Conservation (phyloP, 2,888 invertebrate species). For the Nomada fabriciana region DNA sequence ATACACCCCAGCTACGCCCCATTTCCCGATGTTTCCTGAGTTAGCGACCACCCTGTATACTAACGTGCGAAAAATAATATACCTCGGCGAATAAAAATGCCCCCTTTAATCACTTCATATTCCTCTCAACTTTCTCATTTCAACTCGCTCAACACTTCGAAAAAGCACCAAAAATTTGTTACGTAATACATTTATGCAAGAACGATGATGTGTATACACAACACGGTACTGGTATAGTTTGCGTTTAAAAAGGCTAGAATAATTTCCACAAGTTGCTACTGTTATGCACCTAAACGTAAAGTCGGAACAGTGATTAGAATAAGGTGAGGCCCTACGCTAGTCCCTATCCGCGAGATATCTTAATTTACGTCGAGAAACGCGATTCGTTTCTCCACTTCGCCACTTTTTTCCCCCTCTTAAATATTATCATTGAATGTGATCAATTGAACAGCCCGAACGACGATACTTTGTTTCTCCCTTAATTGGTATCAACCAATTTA, state of each 20-base stretch:
- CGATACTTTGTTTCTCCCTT: not conserved
- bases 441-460: constrained; percentile 42
- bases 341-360: constrained; percentile 48
- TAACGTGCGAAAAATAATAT: too few species aligned
- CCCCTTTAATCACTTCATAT: too few species aligned
- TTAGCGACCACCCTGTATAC: too few species aligned
- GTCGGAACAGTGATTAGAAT: constrained; percentile 62
- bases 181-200: constrained; percentile 56
- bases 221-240: constrained; percentile 53
- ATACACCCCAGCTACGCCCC: too few species aligned
- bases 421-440: not conserved
- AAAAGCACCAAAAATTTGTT: constrained; percentile 52
- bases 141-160: not conserved
- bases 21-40: too few species aligned
- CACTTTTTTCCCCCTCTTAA: not conserved
- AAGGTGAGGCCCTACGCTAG: constrained; percentile 57
- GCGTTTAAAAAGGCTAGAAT: constrained; percentile 60
- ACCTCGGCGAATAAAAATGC: too few species aligned
- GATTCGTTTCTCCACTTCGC: not conserved
- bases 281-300: constrained; percentile 63
- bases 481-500: constrained; percentile 48
- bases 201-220: constrained; percentile 39
- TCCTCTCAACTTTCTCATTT: too few species aligned
- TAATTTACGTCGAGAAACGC: constrained; percentile 41
- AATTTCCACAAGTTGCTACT: constrained; percentile 62